These are phyloP conservation scores for Icerya purchasi DNA, from an alignment of 2,888 invertebrate genomes.

Conservation along the genomic window DNA sequence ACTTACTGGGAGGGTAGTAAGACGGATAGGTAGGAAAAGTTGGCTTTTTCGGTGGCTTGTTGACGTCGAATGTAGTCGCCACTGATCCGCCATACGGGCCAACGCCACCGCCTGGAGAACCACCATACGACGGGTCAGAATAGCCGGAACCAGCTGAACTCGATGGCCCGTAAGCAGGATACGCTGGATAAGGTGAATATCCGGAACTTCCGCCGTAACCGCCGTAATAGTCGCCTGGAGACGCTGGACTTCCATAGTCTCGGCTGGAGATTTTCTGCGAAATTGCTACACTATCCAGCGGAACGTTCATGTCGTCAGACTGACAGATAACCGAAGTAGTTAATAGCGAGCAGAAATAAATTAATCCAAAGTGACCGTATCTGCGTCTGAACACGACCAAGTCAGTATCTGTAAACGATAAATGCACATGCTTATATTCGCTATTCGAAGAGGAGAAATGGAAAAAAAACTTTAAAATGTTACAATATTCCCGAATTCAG, in stretches of 20 bases:
- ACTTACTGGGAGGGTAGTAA: background rate
- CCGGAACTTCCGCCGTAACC: slow-evolving; percentile 1
- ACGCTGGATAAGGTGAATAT: slow-evolving; percentile 1
- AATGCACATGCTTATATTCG: too few relatives aligned
- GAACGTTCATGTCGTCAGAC: too few relatives aligned
- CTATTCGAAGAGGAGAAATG: too few relatives aligned
- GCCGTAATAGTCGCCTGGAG: slow-evolving; percentile 4
- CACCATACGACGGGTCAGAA: background rate
- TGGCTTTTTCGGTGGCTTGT: background rate
- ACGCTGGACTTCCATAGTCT: slow-evolving; percentile 1
- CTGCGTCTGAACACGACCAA: too few relatives aligned
- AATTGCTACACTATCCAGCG: too few relatives aligned
- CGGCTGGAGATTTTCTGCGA: slow-evolving; percentile 3
- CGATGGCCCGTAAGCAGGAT: slow-evolving; percentile 1
- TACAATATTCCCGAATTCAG: too few relatives aligned
- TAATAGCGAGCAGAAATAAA: too few relatives aligned
- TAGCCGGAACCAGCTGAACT: background rate
- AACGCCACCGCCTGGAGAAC: background rate
- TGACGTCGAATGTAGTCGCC: background rate
- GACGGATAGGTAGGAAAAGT: background rate
- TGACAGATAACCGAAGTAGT: too few relatives aligned
- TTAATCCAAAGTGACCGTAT: too few relatives aligned
- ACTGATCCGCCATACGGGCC: background rate
- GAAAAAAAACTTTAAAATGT: too few relatives aligned
- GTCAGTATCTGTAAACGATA: too few relatives aligned